These are phyloP conservation scores for Encarsia formosa DNA, from an alignment of 2,888 invertebrate species.

Conservation along the genomic window DNA sequence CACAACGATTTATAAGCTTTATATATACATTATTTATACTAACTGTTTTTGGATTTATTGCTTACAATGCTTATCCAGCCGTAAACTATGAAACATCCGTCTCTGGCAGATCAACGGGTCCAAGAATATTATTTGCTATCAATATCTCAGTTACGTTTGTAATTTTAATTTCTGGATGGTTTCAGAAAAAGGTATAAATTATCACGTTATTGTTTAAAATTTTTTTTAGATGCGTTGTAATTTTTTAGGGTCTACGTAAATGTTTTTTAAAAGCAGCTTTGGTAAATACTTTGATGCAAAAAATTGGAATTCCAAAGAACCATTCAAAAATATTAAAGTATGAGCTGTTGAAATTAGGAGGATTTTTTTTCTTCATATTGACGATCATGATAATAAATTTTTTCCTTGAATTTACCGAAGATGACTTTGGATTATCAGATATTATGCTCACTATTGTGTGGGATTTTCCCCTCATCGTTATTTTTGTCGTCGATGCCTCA, in stretches of 20 bases:
- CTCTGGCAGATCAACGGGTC: neutral
- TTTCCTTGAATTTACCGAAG: too few species aligned
- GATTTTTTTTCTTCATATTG: neutral
- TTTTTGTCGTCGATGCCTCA: slow-evolving; percentile 6
- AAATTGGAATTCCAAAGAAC: slow-evolving; percentile 12
- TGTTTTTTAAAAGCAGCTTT: slow-evolving; percentile 4
- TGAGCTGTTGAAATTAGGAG: neutral
- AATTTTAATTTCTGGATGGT: slow-evolving; percentile 11
- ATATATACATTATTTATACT: slow-evolving; percentile 2
- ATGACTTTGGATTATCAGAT: too few species aligned
- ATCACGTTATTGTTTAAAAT: neutral
- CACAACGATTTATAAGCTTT: slow-evolving; percentile 5
- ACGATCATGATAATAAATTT: neutral
- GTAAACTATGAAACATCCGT: neutral
- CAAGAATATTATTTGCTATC: neutral
- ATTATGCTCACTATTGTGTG: too few species aligned
- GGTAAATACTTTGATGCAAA: slow-evolving; percentile 1
- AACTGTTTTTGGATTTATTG: neutral
- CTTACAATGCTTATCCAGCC: neutral
- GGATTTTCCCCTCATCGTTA: slow-evolving; percentile 3
- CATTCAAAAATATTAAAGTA: neutral
- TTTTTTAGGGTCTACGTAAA: slow-evolving; percentile 4
- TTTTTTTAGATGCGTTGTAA: neutral
- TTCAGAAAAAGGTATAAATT: slow-evolving; percentile 8
- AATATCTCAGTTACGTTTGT: neutral